phyloP scores from a whole-genome alignment of 2,797 vertebrate genomes.

The Ataeniobius toweri region DNA sequence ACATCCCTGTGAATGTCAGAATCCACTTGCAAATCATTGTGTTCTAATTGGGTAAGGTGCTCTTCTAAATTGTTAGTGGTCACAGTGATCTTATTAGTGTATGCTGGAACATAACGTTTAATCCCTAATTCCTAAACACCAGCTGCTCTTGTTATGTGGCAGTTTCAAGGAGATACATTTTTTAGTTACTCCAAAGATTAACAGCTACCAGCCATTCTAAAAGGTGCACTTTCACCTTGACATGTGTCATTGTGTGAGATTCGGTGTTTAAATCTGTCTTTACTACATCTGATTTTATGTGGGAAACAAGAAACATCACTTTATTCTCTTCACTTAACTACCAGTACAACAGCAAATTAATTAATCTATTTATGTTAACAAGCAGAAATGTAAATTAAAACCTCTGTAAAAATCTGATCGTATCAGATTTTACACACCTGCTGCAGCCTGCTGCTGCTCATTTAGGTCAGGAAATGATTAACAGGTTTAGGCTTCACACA shows the following conservation, averaged over 20 bases:
- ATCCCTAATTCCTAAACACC: too few relatives aligned
- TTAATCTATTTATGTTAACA: not conserved
- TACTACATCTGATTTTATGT: not conserved
- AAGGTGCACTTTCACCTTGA: not conserved
- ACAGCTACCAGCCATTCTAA: too few relatives aligned
- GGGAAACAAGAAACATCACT: not conserved
- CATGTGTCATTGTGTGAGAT: not conserved
- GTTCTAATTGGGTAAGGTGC: too few relatives aligned
- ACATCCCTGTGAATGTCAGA: too few relatives aligned
- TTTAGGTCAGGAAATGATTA: constrained; percentile 53
- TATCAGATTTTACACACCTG: constrained; percentile 25
- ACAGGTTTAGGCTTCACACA: constrained; percentile 7
- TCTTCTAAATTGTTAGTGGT: too few relatives aligned
- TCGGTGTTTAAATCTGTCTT: not conserved
- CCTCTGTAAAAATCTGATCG: not conserved
- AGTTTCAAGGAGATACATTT: too few relatives aligned
- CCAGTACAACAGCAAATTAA: not conserved
- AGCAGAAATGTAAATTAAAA: not conserved
- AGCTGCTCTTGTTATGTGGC: too few relatives aligned
- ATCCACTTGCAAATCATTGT: too few relatives aligned
- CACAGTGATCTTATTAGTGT: too few relatives aligned
- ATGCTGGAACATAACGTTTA: too few relatives aligned
- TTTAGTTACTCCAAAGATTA: not conserved
- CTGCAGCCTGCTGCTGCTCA: constrained; percentile 29
- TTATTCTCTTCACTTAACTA: not conserved